Conservation (phyloP, 2,888 invertebrate genomes). For the Acronicta leporina region DNA sequence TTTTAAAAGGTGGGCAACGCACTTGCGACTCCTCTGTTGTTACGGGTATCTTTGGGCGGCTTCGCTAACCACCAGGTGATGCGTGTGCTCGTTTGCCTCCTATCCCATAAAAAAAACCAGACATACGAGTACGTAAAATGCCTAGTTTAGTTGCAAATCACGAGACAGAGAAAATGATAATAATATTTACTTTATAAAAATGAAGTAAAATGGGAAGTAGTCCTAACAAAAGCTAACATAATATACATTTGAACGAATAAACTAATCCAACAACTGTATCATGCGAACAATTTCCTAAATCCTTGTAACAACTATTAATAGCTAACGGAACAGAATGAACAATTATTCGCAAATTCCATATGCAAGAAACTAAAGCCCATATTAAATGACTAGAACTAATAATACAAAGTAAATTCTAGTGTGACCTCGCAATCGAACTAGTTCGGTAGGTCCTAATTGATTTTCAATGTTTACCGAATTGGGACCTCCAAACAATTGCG, state of each 20-base stretch:
- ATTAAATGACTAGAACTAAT: constrained; percentile 37
- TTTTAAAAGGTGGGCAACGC: too few species aligned
- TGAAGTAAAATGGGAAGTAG: too few species aligned
- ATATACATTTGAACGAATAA: background rate
- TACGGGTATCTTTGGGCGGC: too few species aligned
- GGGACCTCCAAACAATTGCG: constrained; percentile 50
- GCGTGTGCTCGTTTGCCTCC: too few species aligned
- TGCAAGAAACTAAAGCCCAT: constrained; percentile 16
- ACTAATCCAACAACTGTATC: background rate
- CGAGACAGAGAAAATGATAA: too few species aligned
- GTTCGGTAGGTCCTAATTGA: constrained; percentile 57
- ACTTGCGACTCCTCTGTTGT: too few species aligned
- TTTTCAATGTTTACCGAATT: constrained; percentile 62
- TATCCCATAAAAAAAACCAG: too few species aligned
- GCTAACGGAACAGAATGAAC: constrained; percentile 4
- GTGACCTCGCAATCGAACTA: constrained; percentile 49
- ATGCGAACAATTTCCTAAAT: constrained; percentile 1
- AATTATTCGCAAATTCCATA: constrained; percentile 8
- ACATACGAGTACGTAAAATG: too few species aligned
- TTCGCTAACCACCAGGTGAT: too few species aligned
- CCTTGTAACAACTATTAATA: background rate
- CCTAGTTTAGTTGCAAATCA: too few species aligned
- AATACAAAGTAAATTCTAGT: constrained; percentile 44
- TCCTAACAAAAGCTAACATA: too few species aligned
- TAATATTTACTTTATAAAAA: too few species aligned